Evolutionary conservation across 2,888 invertebrate genomes (phyloP).

Genomic region (Thyatira batis): DNA sequence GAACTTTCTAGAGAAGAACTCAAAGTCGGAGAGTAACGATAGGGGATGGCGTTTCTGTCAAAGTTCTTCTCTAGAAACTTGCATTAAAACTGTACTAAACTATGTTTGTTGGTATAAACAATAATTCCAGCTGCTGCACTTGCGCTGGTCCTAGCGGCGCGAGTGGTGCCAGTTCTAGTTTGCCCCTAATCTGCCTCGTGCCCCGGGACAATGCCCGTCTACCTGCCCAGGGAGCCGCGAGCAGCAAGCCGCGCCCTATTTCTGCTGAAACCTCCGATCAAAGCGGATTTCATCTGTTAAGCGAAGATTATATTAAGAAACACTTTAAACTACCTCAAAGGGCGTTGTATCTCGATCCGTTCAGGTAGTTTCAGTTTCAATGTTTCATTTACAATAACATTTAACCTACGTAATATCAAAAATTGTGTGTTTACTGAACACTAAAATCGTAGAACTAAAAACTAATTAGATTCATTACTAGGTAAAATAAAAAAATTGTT

Average conservation of each 20-base stretch:
- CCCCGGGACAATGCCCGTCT: constrained; percentile 47
- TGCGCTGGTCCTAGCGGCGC: constrained; percentile 34
- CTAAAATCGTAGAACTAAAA: too few relatives aligned
- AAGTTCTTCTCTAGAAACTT: too few relatives aligned
- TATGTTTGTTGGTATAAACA: neutral
- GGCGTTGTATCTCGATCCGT: constrained; percentile 66
- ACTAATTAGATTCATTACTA: too few relatives aligned
- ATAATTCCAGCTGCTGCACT: constrained; percentile 53
- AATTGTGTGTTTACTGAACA: too few relatives aligned
- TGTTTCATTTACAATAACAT: neutral
- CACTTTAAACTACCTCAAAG: constrained; percentile 66
- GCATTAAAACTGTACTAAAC: too few relatives aligned
- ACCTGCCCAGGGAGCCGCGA: constrained; percentile 11
- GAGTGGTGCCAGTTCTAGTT: constrained; percentile 31
- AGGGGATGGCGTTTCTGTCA: too few relatives aligned
- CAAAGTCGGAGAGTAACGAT: too few relatives aligned
- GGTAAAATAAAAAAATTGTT: too few relatives aligned
- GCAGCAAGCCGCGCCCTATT: constrained; percentile 23
- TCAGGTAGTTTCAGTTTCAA: constrained; percentile 38
- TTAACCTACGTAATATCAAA: too few relatives aligned
- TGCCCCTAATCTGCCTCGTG: constrained; percentile 70
- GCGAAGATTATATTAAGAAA: constrained; percentile 64
- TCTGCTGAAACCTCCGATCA: constrained; percentile 22
- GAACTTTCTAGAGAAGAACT: too few relatives aligned
- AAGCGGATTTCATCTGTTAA: constrained; percentile 52